Evolutionary conservation across 2,888 invertebrate species (phyloP).

Genomic region (Sycophila texana): DNA sequence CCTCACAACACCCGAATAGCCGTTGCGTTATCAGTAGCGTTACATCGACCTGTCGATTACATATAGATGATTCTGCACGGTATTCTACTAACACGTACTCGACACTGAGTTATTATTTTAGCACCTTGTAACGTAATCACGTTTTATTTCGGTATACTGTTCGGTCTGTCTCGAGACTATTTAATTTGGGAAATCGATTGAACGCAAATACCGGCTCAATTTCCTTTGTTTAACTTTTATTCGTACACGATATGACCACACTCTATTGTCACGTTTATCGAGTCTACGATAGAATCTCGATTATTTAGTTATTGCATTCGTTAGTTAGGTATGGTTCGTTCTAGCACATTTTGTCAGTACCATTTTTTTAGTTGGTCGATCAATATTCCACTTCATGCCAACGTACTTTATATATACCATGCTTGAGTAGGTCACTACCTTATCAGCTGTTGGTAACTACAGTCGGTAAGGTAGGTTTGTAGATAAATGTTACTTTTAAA

Average conservation of each 20-base stretch:
- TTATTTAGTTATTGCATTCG: no score
- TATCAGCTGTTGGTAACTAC: constrained; percentile 47
- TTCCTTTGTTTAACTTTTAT: constrained; percentile 36
- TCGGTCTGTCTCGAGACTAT: constrained; percentile 1
- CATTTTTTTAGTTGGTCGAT: constrained; percentile 13
- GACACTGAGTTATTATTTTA: constrained; percentile 25
- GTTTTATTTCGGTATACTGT: constrained; percentile 16
- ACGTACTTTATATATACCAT: neutral
- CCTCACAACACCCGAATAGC: neutral
- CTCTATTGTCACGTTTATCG: neutral
- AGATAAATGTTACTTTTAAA: no score
- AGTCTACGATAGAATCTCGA: neutral
- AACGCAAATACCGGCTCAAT: constrained; percentile 28
- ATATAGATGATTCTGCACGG: constrained; percentile 8
- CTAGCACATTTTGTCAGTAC: neutral
- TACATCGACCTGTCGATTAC: neutral
- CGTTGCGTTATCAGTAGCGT: no score
- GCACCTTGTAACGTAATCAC: constrained; percentile 19
- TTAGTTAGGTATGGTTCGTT: neutral
- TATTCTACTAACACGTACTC: neutral
- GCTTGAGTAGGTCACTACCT: constrained; percentile 24
- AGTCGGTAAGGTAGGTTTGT: constrained; percentile 24
- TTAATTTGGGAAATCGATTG: constrained; percentile 39
- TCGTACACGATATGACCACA: neutral
- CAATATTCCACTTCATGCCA: constrained; percentile 32